phyloP scores from a whole-genome alignment of 2,113 vertebrate genomes.

The Peucedramus taeniatus region DNA sequence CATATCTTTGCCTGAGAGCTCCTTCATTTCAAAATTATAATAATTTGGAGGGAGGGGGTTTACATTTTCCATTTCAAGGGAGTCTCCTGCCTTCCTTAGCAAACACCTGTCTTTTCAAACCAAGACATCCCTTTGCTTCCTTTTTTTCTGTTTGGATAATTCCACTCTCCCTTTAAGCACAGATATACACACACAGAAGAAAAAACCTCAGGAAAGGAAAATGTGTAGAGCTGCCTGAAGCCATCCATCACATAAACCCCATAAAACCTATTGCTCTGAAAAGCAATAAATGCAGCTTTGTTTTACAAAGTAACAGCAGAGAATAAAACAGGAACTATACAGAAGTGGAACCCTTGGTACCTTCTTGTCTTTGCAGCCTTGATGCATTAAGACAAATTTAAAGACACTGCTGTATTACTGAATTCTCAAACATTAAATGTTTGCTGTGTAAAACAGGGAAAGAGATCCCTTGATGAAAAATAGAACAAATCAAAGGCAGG shows the following conservation, averaged over 20 bases:
- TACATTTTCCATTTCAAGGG: too few relatives aligned
- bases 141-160: background rate
- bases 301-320: background rate
- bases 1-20: too few relatives aligned
- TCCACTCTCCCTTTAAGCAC: background rate
- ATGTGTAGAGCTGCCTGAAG: background rate
- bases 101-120: too few relatives aligned
- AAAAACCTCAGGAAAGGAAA: background rate
- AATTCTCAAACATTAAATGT: background rate
- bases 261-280: background rate
- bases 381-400: background rate
- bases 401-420: background rate
- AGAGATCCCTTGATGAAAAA: background rate
- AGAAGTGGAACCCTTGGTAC: background rate
- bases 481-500: background rate
- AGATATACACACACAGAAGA: background rate
- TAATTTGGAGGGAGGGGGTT: too few relatives aligned
- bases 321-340: background rate
- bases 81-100: too few relatives aligned
- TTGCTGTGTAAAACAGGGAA: background rate
- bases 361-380: background rate
- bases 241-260: background rate
- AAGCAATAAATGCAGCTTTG: constrained; percentile 15
- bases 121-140: background rate
- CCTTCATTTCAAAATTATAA: too few relatives aligned